phyloP scores from a whole-genome alignment of 1,140 invertebrate species.

The Archegozetes longisetosus region DNA sequence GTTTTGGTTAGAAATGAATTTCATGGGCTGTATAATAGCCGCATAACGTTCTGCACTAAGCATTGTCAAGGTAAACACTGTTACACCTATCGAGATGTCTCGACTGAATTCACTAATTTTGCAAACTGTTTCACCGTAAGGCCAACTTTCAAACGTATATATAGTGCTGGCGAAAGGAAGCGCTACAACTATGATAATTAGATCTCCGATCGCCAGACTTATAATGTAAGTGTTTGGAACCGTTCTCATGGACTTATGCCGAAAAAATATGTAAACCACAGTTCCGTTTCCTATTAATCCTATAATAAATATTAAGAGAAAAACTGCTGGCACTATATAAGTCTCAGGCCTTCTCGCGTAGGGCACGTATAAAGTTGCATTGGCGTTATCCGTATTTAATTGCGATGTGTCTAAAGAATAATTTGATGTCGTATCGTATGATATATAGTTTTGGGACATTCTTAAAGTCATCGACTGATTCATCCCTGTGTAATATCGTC shows the following conservation, averaged over 20 bases:
- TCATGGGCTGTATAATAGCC: conserved; percentile 64
- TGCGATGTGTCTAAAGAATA: no score
- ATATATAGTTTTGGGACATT: no score
- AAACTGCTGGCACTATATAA: conserved; percentile 66
- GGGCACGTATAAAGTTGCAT: no score
- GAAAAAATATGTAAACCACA: conserved; percentile 59
- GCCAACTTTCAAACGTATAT: conserved; percentile 72
- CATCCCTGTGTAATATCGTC: no score
- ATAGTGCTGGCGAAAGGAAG: conserved; percentile 62
- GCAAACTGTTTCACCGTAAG: conserved; percentile 55
- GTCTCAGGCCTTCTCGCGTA: conserved; percentile 58
- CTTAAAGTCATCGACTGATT: no score
- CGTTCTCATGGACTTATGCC: conserved; percentile 63
- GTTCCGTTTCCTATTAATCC: conserved; percentile 76
- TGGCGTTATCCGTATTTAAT: no score
- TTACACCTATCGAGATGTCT: conserved; percentile 81
- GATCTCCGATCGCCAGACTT: conserved; percentile 57
- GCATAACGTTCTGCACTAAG: conserved; percentile 73
- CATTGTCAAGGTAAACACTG: conserved; percentile 78
- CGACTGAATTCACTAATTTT: conserved; percentile 70
- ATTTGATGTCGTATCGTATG: no score
- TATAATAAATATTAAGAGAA: conserved; percentile 68
- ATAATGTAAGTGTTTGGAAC: conserved; percentile 80
- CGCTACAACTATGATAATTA: conserved; percentile 53
- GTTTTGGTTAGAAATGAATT: conserved; percentile 43